These are phyloP conservation scores for Drosophila oshimai DNA, from an alignment of 1,140 invertebrate genomes.

Conservation along the genomic window DNA sequence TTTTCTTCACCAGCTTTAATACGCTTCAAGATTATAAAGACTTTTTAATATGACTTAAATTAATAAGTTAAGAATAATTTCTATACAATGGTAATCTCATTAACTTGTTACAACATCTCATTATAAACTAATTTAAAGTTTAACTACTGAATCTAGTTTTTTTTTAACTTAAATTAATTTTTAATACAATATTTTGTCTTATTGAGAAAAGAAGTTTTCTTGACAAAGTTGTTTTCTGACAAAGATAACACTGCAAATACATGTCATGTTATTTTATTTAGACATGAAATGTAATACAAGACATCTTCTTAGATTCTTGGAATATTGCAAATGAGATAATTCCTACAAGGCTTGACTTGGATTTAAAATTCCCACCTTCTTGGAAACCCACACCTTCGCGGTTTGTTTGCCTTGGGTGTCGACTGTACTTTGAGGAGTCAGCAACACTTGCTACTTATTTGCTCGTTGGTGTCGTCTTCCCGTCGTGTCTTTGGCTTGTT, in stretches of 20 bases:
- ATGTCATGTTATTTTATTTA: not conserved
- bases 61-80: no score
- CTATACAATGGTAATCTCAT: no score
- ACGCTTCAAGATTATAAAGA: no score
- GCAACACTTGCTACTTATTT: conserved; percentile 63
- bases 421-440: conserved; percentile 52
- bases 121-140: no score
- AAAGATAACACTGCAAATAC: not conserved
- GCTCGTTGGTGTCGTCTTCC: conserved; percentile 22
- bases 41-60: no score
- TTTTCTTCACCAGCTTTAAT: no score
- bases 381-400: conserved; percentile 8
- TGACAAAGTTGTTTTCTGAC: no score
- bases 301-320: not conserved
- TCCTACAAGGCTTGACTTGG: not conserved
- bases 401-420: conserved; percentile 34
- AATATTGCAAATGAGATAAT: conserved; percentile 1
- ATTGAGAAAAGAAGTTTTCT: no score
- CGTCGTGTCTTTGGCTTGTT: conserved; percentile 46
- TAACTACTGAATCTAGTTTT: no score
- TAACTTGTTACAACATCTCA: no score
- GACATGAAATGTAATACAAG: not conserved
- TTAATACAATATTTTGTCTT: no score
- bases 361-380: conserved; percentile 7
- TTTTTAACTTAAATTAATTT: no score